Base-by-base conservation (phyloP, 2,113 vertebrate species). In the Echinops telfairi region DNA sequence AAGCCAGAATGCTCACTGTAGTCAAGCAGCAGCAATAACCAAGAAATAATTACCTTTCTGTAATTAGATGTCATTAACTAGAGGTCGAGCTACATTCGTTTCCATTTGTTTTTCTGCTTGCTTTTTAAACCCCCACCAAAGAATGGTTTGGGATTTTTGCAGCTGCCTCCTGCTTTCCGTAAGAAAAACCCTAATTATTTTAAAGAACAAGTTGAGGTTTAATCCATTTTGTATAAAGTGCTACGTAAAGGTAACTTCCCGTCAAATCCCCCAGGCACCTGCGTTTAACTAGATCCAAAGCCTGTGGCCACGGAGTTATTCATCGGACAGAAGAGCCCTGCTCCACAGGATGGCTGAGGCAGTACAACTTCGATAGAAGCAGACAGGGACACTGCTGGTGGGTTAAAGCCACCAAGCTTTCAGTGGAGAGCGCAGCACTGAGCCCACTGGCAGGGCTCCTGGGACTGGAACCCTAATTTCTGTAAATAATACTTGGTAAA, bases 161-260 rank as follows among this genome's bases (percentile, higher is more conserved):
- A 14, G 4, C 17, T 10, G 31, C 31, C 31, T 22, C 6, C 70
- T 64, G 58, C 91, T 80, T 86, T 92, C 29, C 20, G 38, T 43
- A 22, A 79, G 58, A 92, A 86, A 90, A 88, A 19, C 31, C 53
- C 10, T 31, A 58, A 0, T 80, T 92, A 60, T 81, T 89, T 93
- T 68, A 53, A 23, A 38, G 43, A 7, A 78, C 36, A 57, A 88
- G 64, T 10, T 88, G 27, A 33, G 79, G 2, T 80, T 31, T 83
- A n/a, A 6, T 76, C 9, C 6, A 16, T 36, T 66, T 71, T 62
- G 73, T 25, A 7, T 16, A 73, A 58, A 89, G 22, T 84, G 15
- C 31, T 71, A 47, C 77, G 4, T 73, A 71, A 73, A 82, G n/a
- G 36, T 17, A 19, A 0, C 36, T 86, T 95, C 33, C 12, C 8